These are phyloP conservation scores for Philereme vetulata DNA, from an alignment of 2,888 invertebrate genomes.

Conservation along the genomic window DNA sequence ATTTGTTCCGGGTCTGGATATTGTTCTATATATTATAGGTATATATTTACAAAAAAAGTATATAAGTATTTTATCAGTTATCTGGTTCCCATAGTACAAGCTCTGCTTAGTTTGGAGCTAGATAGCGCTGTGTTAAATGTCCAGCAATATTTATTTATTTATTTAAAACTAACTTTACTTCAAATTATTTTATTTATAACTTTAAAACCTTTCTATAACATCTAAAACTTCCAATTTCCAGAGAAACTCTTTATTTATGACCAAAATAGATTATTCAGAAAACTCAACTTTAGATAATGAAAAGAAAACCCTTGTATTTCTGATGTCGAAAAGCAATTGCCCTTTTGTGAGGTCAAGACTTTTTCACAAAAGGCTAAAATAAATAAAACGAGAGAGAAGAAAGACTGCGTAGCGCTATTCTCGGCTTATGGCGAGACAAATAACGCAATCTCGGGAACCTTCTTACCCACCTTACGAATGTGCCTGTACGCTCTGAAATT, in stretches of 20 bases:
- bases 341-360: neutral
- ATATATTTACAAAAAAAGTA: no score
- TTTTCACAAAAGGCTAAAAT: slow-evolving; percentile 30
- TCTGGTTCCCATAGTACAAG: no score
- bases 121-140: no score
- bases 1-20: no score
- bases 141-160: no score
- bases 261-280: neutral
- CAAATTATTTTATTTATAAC: no score
- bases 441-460: slow-evolving; percentile 38
- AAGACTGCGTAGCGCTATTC: slow-evolving; percentile 26
- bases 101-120: no score
- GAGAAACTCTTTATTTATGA: neutral
- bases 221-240: no score
- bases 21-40: no score
- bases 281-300: neutral
- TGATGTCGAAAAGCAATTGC: slow-evolving; percentile 11
- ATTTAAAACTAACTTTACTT: no score
- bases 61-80: no score
- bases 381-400: slow-evolving; percentile 32
- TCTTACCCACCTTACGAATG: slow-evolving; percentile 38
- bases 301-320: neutral
- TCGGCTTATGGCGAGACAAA: slow-evolving; percentile 35
- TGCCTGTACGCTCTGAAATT: slow-evolving; percentile 2
- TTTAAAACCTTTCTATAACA: no score